Evolutionary conservation across 2,888 invertebrate genomes (phyloP), one percentile per base, ranked within the genome.

Genomic region (Gandaritis pyraliata): DNA sequence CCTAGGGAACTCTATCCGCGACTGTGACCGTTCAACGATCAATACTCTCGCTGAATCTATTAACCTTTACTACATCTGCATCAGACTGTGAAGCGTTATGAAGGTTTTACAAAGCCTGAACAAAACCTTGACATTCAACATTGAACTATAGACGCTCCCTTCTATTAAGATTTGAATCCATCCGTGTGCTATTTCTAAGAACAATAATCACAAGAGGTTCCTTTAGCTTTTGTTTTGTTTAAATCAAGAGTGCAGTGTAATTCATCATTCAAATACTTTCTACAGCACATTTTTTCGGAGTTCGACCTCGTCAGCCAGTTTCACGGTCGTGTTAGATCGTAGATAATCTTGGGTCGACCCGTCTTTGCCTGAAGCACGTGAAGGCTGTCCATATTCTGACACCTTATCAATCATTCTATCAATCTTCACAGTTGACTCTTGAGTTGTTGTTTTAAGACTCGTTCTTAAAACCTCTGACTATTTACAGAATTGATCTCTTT

Each of bases 321-420:
- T 65, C 68, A 69, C 66, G 67, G 72, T 69, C 72, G 67, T 69
- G 70, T 73, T 72, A 78, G 72, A 76, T 81, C 68, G 66, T 70
- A 70, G 78, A 79, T 76, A 66, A 77, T 77, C 77, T 71, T 65
- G 61, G 53, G 66, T 54, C 64, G 75, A 77, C 76, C 74, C 71
- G 62, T 58, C 62, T 57, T 67, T 65, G 72, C 75, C 75, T 72
- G 72, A 66, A 67, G 69, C 65, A 54, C 45, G 64, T 67, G 70
- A 68, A 69, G 69, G 61, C 68, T 69, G 68, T 70, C 66, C 73
- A 74, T 76, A 76, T 73, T 76, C 74, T 61, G 73, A 65, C 68
- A 71, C 63, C 68, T 75, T 74, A 80, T 78, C 78, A 69, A 73
- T 80, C 75, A 71, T 69, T 70, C 66, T 68, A 74, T 78, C 73